Percentiles rank a stretch among this genome's conserved stretches.
Conservation (phyloP, 2,113 vertebrate species). For the Platycercus adscitus region DNA sequence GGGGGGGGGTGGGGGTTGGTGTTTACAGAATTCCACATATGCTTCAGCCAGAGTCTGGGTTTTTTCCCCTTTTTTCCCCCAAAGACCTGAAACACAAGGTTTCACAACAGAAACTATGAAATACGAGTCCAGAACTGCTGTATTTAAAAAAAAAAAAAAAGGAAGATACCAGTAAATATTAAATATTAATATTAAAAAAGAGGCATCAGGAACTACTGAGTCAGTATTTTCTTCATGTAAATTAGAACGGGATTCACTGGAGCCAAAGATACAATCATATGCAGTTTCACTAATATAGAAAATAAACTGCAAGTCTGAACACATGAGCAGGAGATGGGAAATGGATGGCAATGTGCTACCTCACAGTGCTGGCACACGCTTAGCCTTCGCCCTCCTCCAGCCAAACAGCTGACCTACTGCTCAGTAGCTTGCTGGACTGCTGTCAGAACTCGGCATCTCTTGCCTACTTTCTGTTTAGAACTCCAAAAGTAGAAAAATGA, state of each 20-base stretch:
- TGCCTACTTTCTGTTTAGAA: background rate
- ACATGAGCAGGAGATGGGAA: rapidly evolving
- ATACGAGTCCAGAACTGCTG: background rate
- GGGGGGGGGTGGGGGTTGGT: too few relatives aligned
- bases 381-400: background rate
- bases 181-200: background rate
- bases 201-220: background rate
- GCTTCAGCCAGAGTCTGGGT: background rate
- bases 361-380: rapidly evolving
- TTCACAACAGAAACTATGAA: background rate
- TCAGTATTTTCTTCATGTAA: background rate
- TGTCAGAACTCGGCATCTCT: background rate
- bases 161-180: background rate
- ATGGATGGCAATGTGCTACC: rapidly evolving
- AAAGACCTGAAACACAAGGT: background rate
- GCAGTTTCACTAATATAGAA: background rate
- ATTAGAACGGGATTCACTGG: background rate
- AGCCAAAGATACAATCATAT: background rate
- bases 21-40: background rate
- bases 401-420: rapidly evolving
- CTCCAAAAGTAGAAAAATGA: background rate
- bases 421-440: rapidly evolving
- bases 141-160: background rate
- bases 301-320: background rate
- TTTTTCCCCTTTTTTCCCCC: background rate